Evolutionary conservation across 2,797 vertebrate genomes (phyloP), one percentile per base, ranked within the genome.

Genomic region (Psittacula derbiana): DNA sequence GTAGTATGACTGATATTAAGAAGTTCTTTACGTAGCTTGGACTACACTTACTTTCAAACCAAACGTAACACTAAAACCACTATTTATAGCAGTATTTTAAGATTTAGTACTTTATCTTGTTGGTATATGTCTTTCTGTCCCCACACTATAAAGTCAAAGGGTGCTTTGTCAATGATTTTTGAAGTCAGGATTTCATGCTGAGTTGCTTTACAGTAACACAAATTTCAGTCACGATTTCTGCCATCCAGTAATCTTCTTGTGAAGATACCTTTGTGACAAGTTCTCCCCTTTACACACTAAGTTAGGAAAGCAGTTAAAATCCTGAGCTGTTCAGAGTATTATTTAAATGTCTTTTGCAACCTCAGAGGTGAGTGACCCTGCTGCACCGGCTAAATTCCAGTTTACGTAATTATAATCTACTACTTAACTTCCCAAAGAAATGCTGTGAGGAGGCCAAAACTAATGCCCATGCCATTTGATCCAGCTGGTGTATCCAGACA

Each of bases 341-440:
- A 58, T 50, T 95, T 79, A 70, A 90, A 79, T 90, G 69, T 47
- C 71, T 95, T 93, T 92, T 94, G 82, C 75, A 94, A 67, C 61
- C 58, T 33, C 52, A 46, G 40, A 85, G 67, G 67, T 0, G 3
- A 85, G 49, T 83, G 86, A 95, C 85, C 85, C 72, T 57, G 50
- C 57, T 90, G 83, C 52, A 52, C 44, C 82, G 85, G 87, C 84
- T 76, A 80, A 95, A 96, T 90, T 93, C 93, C 91, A 95, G 27
- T 71, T 90, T 87, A 61, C 76, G 12, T 87, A 78, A 91, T 65
- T 86, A 57, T 75, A 80, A 61, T 49, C 65, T 83, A 24, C 78
- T 72, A 5, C 64, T 78, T 74, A 70, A 73, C 73, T 92, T 55
- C 64, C 44, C 2, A 5, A 57, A 79, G 76, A 84, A 91, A 72